Evolutionary conservation across 2,888 invertebrate species (phyloP).

Genomic region (Conomelus anceps): DNA sequence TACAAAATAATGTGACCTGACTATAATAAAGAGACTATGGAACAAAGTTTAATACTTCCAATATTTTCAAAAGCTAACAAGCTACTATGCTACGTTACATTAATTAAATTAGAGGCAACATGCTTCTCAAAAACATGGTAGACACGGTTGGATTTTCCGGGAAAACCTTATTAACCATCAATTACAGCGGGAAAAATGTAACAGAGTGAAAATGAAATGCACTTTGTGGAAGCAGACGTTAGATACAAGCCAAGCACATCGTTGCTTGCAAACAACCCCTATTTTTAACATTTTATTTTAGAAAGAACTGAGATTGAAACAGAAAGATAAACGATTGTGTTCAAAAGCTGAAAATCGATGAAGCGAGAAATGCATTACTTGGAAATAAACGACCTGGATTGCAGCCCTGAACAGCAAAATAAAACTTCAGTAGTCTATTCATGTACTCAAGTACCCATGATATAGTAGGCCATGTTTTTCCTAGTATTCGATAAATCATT

Average conservation of each 20-base stretch:
- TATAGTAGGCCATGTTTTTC: neutral
- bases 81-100: too few relatives aligned
- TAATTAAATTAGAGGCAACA: neutral
- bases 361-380: neutral
- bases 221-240: neutral
- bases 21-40: neutral
- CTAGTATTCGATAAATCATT: neutral
- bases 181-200: neutral
- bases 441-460: neutral
- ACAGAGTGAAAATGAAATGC: neutral
- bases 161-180: neutral
- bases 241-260: neutral
- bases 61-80: neutral
- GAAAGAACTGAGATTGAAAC: neutral
- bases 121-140: neutral
- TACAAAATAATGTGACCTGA: neutral
- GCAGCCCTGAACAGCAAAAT: neutral
- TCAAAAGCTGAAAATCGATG: neutral
- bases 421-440: neutral
- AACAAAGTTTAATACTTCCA: neutral
- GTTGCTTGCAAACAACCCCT: too few relatives aligned
- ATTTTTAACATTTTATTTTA: neutral
- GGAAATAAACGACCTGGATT: neutral
- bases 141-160: neutral
- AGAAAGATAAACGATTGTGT: neutral